Conservation (phyloP, 1,140 invertebrate genomes). For the Paramacrobiotus metropolitanus region DNA sequence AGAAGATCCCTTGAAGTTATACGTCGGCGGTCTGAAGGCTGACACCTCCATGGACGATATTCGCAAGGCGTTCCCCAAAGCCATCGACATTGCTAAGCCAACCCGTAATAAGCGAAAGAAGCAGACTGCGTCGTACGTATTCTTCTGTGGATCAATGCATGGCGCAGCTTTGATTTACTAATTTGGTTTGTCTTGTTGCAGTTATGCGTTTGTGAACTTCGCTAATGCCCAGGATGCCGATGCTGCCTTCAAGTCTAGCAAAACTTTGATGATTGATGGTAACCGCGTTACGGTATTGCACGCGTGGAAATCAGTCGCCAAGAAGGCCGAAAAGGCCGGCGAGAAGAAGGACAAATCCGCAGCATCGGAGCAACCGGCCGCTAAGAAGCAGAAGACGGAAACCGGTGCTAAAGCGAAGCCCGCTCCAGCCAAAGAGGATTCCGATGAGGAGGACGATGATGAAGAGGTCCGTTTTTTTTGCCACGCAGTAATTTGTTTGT, state of each 20-base stretch:
- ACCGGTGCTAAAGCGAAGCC: neutral
- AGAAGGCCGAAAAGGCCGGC: neutral
- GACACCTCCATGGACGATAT: neutral
- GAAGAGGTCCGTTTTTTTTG: neutral
- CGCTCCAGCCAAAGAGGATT: neutral
- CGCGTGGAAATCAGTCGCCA: neutral
- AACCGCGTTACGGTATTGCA: neutral
- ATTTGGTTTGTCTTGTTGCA: neutral
- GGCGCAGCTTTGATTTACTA: neutral
- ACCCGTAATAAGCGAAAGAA: neutral
- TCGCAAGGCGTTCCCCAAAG: neutral
- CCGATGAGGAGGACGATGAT: neutral
- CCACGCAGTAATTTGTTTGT: too few species aligned
- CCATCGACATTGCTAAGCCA: neutral
- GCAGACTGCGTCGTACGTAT: too few species aligned
- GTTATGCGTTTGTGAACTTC: neutral
- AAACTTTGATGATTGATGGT: neutral
- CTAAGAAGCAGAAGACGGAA: conserved; percentile 1
- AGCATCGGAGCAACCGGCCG: neutral
- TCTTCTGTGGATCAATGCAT: too few species aligned
- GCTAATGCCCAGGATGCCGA: neutral
- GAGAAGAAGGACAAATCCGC: neutral
- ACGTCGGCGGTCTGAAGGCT: neutral
- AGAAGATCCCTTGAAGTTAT: neutral
- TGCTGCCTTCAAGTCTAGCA: neutral